Conservation (phyloP, 2,797 vertebrate genomes). For the Alcedo quadribrachys region DNA sequence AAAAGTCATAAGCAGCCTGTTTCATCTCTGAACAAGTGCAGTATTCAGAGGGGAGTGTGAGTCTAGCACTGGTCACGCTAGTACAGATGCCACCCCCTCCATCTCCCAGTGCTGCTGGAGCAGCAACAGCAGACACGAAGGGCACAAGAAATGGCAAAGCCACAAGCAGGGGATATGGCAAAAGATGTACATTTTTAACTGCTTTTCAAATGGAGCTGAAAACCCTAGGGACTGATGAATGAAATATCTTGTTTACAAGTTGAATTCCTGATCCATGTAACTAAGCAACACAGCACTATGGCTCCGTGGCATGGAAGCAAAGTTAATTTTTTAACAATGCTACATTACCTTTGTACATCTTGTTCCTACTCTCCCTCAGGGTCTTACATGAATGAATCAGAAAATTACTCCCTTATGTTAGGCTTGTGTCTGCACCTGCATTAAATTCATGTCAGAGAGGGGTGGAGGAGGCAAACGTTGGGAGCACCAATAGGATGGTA, state of each 20-base stretch:
- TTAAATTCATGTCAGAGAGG: conserved; percentile 76
- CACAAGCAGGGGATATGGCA: not conserved
- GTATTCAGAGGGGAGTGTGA: conserved; percentile 73
- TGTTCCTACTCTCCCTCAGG: conserved; percentile 77
- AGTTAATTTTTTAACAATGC: conserved; percentile 79
- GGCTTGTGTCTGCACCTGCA: conserved; percentile 77
- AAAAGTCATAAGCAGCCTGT: conserved; percentile 74
- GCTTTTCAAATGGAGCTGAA: conserved; percentile 6
- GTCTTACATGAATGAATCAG: conserved; percentile 80
- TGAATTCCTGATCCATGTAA: conserved; percentile 26
- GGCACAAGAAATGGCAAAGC: not conserved
- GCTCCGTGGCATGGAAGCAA: conserved; percentile 66
- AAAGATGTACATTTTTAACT: not conserved
- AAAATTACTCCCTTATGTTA: conserved; percentile 82
- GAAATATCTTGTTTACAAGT: conserved; percentile 47
- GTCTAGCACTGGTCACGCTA: conserved; percentile 70
- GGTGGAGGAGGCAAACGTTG: conserved; percentile 63
- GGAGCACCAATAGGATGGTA: conserved; percentile 66
- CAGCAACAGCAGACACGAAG: not conserved
- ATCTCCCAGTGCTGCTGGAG: not conserved
- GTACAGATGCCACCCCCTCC: not conserved
- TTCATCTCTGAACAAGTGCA: conserved; percentile 78
- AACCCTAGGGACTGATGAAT: conserved; percentile 16
- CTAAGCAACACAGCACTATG: conserved; percentile 58
- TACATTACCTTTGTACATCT: conserved; percentile 75